Percentiles rank a stretch among this genome's conserved stretches.
phyloP scores from a whole-genome alignment of 2,797 vertebrate genomes.

The Diceros bicornis region DNA sequence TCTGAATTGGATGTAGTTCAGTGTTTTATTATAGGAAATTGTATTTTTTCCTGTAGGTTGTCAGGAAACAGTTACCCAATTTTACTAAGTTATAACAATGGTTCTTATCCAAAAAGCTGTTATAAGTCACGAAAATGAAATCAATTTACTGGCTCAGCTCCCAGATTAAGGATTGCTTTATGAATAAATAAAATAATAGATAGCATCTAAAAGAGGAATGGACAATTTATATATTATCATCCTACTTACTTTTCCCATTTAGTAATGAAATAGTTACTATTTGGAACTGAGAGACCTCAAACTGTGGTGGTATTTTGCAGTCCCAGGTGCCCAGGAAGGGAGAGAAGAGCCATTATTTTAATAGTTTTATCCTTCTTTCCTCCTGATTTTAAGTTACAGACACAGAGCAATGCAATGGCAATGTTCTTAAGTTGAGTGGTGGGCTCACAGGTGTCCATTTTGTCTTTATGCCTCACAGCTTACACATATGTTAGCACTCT shows the following conservation, averaged over 20 bases:
- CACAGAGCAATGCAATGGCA: not conserved
- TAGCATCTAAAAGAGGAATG: constrained; percentile 67
- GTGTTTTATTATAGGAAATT: constrained; percentile 84
- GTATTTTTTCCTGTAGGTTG: constrained; percentile 80
- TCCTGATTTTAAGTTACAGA: not conserved
- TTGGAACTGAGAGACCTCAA: constrained; percentile 43
- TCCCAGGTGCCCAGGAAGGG: not conserved
- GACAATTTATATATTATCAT: constrained; percentile 74
- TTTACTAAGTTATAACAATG: constrained; percentile 83
- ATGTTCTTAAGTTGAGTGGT: not conserved
- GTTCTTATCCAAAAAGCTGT: constrained; percentile 83
- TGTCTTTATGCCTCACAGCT: not conserved
- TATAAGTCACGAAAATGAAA: constrained; percentile 84
- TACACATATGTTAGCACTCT: not conserved
- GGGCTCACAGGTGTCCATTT: not conserved
- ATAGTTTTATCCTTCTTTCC: not conserved
- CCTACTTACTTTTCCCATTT: constrained; percentile 70
- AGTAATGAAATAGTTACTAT: constrained; percentile 65
- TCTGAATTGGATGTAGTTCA: constrained; percentile 75
- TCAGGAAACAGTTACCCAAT: constrained; percentile 84
- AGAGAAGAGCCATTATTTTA: not conserved
- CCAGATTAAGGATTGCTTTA: constrained; percentile 81
- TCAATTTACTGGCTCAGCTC: constrained; percentile 81
- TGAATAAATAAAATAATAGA: constrained; percentile 82
- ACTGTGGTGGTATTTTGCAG: not conserved